Percentiles rank a stretch among this genome's conserved stretches.
Evolutionary conservation across 2,113 vertebrate genomes (phyloP).

Genomic region (Sturnira hondurensis): DNA sequence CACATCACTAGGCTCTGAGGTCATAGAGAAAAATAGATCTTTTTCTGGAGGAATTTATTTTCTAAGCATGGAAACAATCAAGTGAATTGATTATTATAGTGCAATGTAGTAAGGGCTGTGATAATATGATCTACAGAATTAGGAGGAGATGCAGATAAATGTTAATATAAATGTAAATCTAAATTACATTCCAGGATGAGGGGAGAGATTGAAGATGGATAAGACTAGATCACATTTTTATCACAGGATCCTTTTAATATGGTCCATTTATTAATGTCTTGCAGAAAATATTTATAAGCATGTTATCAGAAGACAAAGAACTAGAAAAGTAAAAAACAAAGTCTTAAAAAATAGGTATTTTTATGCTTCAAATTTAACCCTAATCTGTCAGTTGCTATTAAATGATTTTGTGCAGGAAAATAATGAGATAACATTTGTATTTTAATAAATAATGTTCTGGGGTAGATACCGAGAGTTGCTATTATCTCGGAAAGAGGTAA

Average conservation of each 20-base stretch:
- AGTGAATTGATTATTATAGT: not conserved
- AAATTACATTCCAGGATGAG: not conserved
- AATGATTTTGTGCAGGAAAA: not conserved
- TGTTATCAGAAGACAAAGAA: not conserved
- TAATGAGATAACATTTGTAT: not conserved
- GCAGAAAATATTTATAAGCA: not conserved
- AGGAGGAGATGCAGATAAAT: not conserved
- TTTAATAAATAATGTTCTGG: not conserved
- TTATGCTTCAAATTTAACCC: conserved; percentile 29
- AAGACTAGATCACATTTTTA: not conserved
- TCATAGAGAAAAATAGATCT: conserved; percentile 24
- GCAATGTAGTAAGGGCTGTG: not conserved
- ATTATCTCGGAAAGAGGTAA: not conserved
- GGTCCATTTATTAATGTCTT: not conserved
- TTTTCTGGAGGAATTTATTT: not conserved
- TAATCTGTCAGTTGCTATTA: not conserved
- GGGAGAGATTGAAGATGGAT: not conserved
- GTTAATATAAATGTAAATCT: not conserved
- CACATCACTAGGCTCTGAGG: not conserved
- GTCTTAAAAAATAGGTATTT: not conserved
- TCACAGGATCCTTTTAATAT: conserved; percentile 9
- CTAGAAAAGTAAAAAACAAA: not conserved
- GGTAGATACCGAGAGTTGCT: not conserved
- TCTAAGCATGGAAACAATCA: not conserved
- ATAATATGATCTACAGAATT: not conserved